Conservation (phyloP, 2,113 vertebrate genomes). For the Chaenocephalus aceratus region DNA sequence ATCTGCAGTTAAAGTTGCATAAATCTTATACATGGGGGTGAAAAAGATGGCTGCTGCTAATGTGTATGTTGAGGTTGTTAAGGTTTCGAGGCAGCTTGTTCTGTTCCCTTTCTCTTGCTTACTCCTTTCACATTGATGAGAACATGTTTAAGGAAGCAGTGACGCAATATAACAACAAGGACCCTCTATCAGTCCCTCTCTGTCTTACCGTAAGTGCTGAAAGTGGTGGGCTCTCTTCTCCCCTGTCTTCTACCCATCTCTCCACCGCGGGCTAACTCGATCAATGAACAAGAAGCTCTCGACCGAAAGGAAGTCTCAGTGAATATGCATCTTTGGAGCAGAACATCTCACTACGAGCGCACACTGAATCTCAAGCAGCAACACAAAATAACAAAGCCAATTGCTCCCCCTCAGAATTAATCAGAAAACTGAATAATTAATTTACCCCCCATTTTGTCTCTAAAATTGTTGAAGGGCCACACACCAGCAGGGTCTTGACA, state of each 20-base stretch:
- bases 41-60: conserved; percentile 37
- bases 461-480: not conserved
- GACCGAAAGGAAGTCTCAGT: conserved; percentile 34
- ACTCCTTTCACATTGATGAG: conserved; percentile 68
- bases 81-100: conserved; percentile 32
- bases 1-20: conserved; percentile 27
- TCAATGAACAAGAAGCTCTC: conserved; percentile 24
- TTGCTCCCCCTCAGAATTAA: conserved; percentile 35
- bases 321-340: conserved; percentile 42
- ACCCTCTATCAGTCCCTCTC: conserved; percentile 8
- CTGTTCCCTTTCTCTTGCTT: conserved; percentile 37
- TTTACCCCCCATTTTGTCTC: not conserved
- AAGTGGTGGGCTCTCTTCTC: conserved; percentile 1
- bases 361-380: conserved; percentile 64
- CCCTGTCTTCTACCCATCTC: conserved; percentile 1
- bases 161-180: conserved; percentile 13
- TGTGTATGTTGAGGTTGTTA: conserved; percentile 35
- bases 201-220: not conserved
- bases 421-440: conserved; percentile 3
- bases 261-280: conserved; percentile 2
- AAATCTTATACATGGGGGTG: conserved; percentile 10
- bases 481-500: not conserved
- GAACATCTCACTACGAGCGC: conserved; percentile 48
- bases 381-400: conserved; percentile 44
- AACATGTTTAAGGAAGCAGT: conserved; percentile 51